Conservation (phyloP, 1,140 invertebrate species). For the Muscidifurax raptorellus region DNA sequence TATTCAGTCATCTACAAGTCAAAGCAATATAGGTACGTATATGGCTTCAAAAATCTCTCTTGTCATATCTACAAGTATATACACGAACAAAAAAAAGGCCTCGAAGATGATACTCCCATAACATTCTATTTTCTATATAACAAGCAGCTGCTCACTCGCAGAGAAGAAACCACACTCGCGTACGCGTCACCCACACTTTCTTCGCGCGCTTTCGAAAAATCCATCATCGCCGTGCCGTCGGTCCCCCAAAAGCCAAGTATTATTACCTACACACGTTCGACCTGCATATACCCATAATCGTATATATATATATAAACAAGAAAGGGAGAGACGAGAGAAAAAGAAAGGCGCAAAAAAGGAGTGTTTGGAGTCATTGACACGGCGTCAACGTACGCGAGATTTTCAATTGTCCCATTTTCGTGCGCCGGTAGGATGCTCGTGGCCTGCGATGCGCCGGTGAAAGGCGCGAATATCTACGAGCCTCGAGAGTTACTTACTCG, state of each 20-base stretch:
- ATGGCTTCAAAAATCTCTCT: neutral
- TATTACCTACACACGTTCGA: neutral
- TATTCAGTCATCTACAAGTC: too few relatives aligned
- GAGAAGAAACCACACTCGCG: neutral
- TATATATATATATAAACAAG: neutral
- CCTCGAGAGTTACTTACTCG: neutral
- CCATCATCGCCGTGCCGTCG: neutral
- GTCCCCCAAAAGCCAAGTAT: too few relatives aligned
- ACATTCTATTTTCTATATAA: constrained; percentile 34
- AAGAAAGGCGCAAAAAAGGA: neutral
- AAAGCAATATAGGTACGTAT: too few relatives aligned
- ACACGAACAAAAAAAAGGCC: neutral
- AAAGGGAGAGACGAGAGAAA: neutral
- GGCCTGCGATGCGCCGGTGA: constrained; percentile 27
- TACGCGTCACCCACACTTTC: constrained; percentile 25
- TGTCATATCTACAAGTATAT: neutral
- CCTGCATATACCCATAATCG: neutral
- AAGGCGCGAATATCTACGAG: constrained; percentile 43
- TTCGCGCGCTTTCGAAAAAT: constrained; percentile 45
- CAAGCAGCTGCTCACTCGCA: neutral
- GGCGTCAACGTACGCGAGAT: constrained; percentile 23
- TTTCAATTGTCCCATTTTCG: constrained; percentile 52
- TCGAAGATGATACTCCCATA: constrained; percentile 21
- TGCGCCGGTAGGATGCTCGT: constrained; percentile 25
- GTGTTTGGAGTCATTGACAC: constrained; percentile 45